These are phyloP conservation scores for Syngnathus scovelli DNA, from an alignment of 2,113 vertebrate species.

Conservation along the genomic window DNA sequence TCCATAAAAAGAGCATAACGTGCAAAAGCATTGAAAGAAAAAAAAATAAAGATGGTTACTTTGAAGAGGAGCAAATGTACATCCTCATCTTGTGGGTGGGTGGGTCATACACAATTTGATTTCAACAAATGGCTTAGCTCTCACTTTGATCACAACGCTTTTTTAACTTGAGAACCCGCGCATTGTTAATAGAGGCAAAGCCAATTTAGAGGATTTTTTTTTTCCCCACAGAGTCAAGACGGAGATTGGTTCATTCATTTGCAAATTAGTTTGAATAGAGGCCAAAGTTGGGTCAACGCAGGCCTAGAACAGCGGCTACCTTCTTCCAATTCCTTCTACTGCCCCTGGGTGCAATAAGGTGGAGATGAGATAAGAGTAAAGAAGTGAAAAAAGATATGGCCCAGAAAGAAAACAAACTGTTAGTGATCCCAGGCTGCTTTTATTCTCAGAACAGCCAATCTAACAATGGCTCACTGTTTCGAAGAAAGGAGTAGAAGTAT, in stretches of 20 bases:
- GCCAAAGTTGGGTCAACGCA: background rate
- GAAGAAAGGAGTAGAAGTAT: background rate
- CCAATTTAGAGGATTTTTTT: background rate
- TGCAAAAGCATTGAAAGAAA: background rate
- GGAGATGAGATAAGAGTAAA: background rate
- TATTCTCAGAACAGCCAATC: conserved; percentile 12
- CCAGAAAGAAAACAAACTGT: conserved; percentile 19
- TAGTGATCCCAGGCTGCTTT: conserved; percentile 44
- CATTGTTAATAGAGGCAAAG: background rate
- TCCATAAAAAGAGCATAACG: too few species aligned
- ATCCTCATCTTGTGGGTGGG: background rate
- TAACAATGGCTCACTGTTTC: conserved; percentile 40
- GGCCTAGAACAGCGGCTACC: background rate
- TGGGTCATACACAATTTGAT: background rate
- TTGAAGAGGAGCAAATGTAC: background rate
- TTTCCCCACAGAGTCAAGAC: background rate
- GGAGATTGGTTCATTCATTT: background rate
- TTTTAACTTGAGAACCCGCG: background rate
- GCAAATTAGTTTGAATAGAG: background rate
- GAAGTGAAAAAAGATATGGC: background rate
- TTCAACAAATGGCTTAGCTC: too few species aligned
- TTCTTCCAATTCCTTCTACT: background rate
- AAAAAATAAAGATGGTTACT: background rate
- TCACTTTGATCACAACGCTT: background rate
- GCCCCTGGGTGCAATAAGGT: background rate